phyloP scores from a whole-genome alignment of 2,113 vertebrate genomes.

The Trogon melanurus region DNA sequence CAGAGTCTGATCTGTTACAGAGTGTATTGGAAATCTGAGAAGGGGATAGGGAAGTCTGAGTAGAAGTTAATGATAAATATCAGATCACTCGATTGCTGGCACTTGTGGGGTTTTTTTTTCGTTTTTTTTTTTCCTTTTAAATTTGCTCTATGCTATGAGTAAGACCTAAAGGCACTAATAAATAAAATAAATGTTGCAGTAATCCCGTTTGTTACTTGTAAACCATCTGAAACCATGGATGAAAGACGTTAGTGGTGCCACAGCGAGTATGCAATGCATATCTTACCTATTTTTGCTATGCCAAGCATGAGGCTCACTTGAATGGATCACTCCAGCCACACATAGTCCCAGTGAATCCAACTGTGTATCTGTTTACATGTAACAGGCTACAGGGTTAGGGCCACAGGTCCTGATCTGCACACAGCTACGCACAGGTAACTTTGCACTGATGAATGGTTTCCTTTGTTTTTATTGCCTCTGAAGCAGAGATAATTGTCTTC shows the following conservation, averaged over 20 bases:
- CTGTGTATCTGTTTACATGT: not conserved
- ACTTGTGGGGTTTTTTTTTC: too few species aligned
- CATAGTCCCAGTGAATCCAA: not conserved
- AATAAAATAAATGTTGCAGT: not conserved
- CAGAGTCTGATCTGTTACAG: not conserved
- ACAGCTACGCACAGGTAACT: not conserved
- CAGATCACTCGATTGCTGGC: not conserved
- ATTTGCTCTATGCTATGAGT: not conserved
- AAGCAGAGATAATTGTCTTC: not conserved
- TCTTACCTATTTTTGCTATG: not conserved
- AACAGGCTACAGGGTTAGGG: not conserved
- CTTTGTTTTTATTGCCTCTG: slow-evolving; percentile 7
- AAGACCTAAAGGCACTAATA: not conserved
- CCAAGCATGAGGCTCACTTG: not conserved
- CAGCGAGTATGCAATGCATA: not conserved
- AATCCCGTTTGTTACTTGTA: not conserved
- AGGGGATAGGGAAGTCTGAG: not conserved
- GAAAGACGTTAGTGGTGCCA: not conserved
- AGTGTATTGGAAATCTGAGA: not conserved
- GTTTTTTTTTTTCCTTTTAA: not conserved
- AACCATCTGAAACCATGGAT: not conserved
- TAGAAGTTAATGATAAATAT: not conserved
- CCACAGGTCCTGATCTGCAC: not conserved
- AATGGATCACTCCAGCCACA: not conserved
- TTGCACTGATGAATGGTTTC: not conserved